phyloP scores from a whole-genome alignment of 2,888 invertebrate genomes.

The Chironomus tentans region DNA sequence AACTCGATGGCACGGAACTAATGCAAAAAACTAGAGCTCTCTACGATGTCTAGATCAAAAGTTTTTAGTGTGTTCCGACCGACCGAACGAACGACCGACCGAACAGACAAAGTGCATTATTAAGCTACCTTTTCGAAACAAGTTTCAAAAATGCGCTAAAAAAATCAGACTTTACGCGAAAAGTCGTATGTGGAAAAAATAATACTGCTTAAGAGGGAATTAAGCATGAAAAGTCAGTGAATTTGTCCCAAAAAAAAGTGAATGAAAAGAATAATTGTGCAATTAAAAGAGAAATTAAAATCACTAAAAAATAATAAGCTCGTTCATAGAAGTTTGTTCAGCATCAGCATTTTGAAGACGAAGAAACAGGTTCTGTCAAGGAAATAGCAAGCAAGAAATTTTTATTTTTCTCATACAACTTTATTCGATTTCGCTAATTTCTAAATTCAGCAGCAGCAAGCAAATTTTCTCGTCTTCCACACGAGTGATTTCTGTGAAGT shows the following conservation, averaged over 20 bases:
- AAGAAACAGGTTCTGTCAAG: slow-evolving; percentile 13
- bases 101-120: too few species aligned
- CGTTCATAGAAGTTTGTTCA: not conserved
- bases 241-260: not conserved
- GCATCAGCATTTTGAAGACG: not conserved
- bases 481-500: not conserved
- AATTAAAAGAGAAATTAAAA: not conserved
- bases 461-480: not conserved
- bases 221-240: not conserved
- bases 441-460: not conserved
- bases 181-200: not conserved
- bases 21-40: too few species aligned
- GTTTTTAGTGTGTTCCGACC: too few species aligned
- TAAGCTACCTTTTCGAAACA: too few species aligned
- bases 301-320: not conserved
- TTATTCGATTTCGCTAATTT: not conserved
- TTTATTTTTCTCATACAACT: slow-evolving; percentile 4
- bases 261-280: not conserved
- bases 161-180: not conserved
- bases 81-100: too few species aligned
- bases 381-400: not conserved
- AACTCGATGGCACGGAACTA: too few species aligned
- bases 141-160: too few species aligned
- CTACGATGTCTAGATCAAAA: too few species aligned
- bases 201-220: not conserved